These are phyloP conservation scores for Metacarcinus magister DNA, from an alignment of 2,888 invertebrate species.

Conservation along the genomic window DNA sequence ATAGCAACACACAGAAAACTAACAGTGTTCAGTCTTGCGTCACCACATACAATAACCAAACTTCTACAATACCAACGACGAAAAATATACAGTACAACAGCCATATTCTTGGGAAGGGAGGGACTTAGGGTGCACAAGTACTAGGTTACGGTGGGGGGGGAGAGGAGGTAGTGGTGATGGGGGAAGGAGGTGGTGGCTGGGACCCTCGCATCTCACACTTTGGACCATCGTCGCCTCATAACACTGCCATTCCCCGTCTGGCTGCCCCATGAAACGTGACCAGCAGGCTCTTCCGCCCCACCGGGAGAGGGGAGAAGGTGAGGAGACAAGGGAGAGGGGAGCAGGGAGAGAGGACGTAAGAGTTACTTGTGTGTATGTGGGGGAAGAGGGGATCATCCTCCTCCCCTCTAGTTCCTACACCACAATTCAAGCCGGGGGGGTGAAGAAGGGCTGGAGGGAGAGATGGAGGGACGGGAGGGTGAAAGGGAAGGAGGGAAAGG, in stretches of 20 bases:
- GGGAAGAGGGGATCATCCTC: neutral
- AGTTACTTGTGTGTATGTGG: constrained; percentile 4
- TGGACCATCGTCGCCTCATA: constrained; percentile 47
- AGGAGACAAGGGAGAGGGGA: neutral
- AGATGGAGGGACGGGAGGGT: neutral
- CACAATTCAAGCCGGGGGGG: neutral
- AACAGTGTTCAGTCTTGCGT: neutral
- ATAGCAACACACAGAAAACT: neutral
- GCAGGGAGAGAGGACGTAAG: neutral
- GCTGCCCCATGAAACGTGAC: constrained; percentile 21
- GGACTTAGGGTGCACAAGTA: neutral
- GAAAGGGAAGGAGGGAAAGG: neutral
- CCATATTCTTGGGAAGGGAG: constrained; percentile 6
- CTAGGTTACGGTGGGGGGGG: neutral
- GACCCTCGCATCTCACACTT: neutral
- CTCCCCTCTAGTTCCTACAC: neutral
- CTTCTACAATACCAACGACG: neutral
- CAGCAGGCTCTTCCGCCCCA: neutral
- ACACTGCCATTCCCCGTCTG: constrained; percentile 45
- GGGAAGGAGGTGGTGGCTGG: neutral
- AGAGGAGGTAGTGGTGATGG: neutral
- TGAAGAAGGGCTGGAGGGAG: neutral
- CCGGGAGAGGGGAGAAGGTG: neutral
- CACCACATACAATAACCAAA: neutral
- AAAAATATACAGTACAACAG: neutral